These are phyloP conservation scores for Puntigrus tetrazona DNA, from an alignment of 2,113 vertebrate genomes.

Conservation along the genomic window DNA sequence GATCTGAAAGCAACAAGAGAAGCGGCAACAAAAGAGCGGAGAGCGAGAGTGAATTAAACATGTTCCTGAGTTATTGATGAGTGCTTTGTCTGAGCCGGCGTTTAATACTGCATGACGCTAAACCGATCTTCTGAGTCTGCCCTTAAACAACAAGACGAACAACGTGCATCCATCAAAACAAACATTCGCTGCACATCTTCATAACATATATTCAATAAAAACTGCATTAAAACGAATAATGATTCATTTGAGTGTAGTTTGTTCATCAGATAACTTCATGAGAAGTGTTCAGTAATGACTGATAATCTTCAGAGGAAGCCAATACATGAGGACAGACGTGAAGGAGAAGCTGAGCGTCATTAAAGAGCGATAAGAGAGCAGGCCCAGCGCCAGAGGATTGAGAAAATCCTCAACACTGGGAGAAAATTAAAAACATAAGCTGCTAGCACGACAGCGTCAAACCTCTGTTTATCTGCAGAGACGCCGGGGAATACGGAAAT, in stretches of 20 bases:
- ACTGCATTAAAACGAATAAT: too few species aligned
- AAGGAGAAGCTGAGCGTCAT: background rate
- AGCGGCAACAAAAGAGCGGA: conserved; percentile 72
- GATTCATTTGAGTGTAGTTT: background rate
- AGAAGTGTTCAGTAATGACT: background rate
- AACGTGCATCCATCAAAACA: too few species aligned
- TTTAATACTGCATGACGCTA: conserved; percentile 68
- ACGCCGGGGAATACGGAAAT: too few species aligned
- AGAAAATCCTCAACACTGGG: conserved; percentile 64
- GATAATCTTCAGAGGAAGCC: background rate
- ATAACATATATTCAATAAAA: too few species aligned
- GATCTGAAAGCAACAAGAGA: conserved; percentile 70
- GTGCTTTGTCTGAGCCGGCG: conserved; percentile 71
- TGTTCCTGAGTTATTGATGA: conserved; percentile 78
- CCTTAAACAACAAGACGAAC: too few species aligned
- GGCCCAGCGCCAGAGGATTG: conserved; percentile 64
- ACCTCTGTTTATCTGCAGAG: conserved; percentile 18
- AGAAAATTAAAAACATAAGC: conserved; percentile 56
- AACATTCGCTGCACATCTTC: too few species aligned
- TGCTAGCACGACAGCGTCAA: conserved; percentile 45
- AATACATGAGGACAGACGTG: background rate
- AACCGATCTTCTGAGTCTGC: too few species aligned
- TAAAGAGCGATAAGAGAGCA: background rate
- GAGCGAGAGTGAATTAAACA: conserved; percentile 76
- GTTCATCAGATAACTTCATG: background rate